Evolutionary conservation across 2,888 invertebrate species (phyloP).

Genomic region (Anthoptus insignis): DNA sequence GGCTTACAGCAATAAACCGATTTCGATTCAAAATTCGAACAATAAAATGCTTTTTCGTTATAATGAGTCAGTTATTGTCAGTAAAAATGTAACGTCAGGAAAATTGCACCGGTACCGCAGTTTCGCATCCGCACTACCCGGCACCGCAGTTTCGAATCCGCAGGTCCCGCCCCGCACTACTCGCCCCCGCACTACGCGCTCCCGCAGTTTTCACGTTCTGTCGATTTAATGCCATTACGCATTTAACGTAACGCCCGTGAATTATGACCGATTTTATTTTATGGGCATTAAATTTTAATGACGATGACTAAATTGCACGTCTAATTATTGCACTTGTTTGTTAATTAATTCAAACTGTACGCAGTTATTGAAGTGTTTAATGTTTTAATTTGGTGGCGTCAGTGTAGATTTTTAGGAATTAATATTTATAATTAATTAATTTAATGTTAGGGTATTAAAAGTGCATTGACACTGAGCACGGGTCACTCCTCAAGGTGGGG

Average conservation of each 20-base stretch:
- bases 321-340: slow-evolving; percentile 27
- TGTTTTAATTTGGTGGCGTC: neutral
- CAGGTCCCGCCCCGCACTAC: too few species aligned
- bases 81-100: slow-evolving; percentile 58
- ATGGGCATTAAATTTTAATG: slow-evolving; percentile 50
- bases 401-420: neutral
- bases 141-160: slow-evolving; percentile 45
- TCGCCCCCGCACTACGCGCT: too few species aligned
- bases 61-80: slow-evolving; percentile 66
- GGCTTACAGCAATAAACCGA: slow-evolving; percentile 28
- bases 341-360: slow-evolving; percentile 8
- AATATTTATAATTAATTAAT: too few species aligned
- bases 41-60: slow-evolving; percentile 49
- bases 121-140: slow-evolving; percentile 35
- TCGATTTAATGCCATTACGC: slow-evolving; percentile 58
- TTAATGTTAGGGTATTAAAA: too few species aligned
- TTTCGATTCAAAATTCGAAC: slow-evolving; percentile 29
- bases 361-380: slow-evolving; percentile 1
- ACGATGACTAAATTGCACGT: slow-evolving; percentile 40
- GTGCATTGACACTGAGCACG: too few species aligned
- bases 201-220: slow-evolving; percentile 52
- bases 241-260: slow-evolving; percentile 56
- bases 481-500: too few species aligned
- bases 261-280: slow-evolving; percentile 56
- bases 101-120: slow-evolving; percentile 53